Evolutionary conservation across 2,797 vertebrate genomes (phyloP), one percentile per base, ranked within the genome.

Genomic region (Chaenodraco wilsoni): DNA sequence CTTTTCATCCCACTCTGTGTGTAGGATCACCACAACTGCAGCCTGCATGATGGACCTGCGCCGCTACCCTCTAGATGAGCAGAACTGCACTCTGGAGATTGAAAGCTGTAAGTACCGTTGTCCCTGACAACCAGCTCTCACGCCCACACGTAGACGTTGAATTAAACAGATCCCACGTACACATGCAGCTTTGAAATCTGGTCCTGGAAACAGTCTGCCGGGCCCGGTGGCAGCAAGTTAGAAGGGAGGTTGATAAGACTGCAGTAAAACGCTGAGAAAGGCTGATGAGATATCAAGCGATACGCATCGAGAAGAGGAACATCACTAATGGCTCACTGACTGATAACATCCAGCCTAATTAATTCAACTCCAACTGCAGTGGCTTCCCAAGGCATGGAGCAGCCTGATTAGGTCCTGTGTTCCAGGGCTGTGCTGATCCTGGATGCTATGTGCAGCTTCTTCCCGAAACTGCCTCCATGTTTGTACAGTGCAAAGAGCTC

Each of bases 1-100:
- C 8, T 90, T 51, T 87, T 82, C 86, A 82, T 84, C 70, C 79
- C 77, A 16, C 57, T 76, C 46, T 84, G 80, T 77, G 84, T 87
- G 67, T 87, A 98, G 97, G 93, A 99, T 99, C 92, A 99, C 97
- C 70, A 98, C 97, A 65, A 99, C 97, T 10, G 97, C 97, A 83
- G 97, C 97, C 78, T 99, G 97, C 76, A 99, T 99, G 97, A 99
- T 99, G 97, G 97, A 99, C 91, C 94, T 99, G 71, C 93, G 97
- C 75, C 94, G 97, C 75, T 99, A 98, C 76, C 97, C 97, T 8
- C 90, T 98, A 81, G 97, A 98, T 74, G 97, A 98, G 87, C 97
- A 98, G 81, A 98, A 98, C 94, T 98, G 97, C 93, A 98, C 97
- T 0, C 90, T 98, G 93, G 97, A 98, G 95, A 98, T 98, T 72